Conservation (phyloP, 2,888 invertebrate genomes). For the Zaprionus bogoriensis region DNA sequence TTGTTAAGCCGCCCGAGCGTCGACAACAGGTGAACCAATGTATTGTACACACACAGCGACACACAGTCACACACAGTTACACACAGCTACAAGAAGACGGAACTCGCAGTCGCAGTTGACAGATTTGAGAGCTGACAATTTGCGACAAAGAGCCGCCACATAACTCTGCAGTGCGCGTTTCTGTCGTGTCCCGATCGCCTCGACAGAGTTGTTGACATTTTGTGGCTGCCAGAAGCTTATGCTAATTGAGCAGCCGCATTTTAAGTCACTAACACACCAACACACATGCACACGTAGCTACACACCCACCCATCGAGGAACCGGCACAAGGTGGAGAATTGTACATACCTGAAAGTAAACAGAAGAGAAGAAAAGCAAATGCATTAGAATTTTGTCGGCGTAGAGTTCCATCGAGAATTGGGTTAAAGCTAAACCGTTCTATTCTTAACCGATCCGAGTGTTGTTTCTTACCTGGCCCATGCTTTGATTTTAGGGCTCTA, state of each 20-base stretch:
- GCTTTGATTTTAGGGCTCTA: conserved; percentile 42
- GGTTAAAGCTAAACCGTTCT: conserved; percentile 60
- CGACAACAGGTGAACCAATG: conserved; percentile 59
- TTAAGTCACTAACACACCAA: conserved; percentile 15
- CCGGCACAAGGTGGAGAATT: conserved; percentile 16
- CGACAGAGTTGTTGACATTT: conserved; percentile 74
- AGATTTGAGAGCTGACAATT: conserved; percentile 71
- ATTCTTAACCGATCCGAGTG: background rate
- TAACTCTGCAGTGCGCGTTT: conserved; percentile 26
- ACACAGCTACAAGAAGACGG: background rate
- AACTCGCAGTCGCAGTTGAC: conserved; percentile 39
- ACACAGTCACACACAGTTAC: background rate
- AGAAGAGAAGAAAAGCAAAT: conserved; percentile 28
- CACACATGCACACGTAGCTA: background rate
- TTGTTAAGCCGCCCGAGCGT: conserved; percentile 56
- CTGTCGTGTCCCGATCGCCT: conserved; percentile 41
- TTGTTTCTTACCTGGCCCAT: conserved; percentile 47
- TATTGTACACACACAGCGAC: background rate
- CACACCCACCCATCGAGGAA: conserved; percentile 36
- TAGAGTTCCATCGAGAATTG: conserved; percentile 44
- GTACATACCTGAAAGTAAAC: conserved; percentile 67
- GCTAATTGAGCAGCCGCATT: conserved; percentile 53
- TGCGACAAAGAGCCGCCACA: conserved; percentile 36
- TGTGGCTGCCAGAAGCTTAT: conserved; percentile 53
- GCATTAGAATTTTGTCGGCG: conserved; percentile 49